Conservation (phyloP, 2,797 vertebrate genomes). For the Dicrostonyx torquatus region DNA sequence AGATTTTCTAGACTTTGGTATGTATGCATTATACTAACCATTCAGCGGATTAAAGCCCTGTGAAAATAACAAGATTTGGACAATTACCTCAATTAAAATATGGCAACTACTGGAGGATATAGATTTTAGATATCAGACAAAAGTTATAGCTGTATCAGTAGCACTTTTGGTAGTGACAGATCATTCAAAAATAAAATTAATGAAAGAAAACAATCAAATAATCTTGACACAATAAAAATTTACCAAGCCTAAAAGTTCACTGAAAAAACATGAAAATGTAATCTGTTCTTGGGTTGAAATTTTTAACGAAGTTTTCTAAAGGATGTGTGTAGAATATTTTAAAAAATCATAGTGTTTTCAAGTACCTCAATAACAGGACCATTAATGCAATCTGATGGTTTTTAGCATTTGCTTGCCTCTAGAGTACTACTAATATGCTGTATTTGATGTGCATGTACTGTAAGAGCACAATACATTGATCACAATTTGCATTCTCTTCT, state of each 20-base stretch:
- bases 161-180: not conserved
- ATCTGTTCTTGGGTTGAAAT: slow-evolving; percentile 79
- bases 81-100: not conserved
- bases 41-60: not conserved
- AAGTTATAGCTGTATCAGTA: not conserved
- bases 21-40: not conserved
- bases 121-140: not conserved
- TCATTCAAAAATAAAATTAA: not conserved
- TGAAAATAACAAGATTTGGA: not conserved
- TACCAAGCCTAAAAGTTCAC: not conserved
- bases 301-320: not conserved
- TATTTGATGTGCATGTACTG: not conserved
- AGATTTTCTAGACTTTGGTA: not conserved
- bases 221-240: not conserved
- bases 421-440: not conserved
- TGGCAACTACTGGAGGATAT: not conserved
- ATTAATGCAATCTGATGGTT: not conserved
- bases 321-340: not conserved
- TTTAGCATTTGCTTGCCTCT: not conserved
- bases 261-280: not conserved
- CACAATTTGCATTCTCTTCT: not conserved
- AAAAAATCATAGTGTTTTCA: not conserved
- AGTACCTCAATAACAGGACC: not conserved
- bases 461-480: not conserved
- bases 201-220: not conserved